Base-by-base conservation (phyloP, 2,888 invertebrate species). In the Leistus spinibarbis region DNA sequence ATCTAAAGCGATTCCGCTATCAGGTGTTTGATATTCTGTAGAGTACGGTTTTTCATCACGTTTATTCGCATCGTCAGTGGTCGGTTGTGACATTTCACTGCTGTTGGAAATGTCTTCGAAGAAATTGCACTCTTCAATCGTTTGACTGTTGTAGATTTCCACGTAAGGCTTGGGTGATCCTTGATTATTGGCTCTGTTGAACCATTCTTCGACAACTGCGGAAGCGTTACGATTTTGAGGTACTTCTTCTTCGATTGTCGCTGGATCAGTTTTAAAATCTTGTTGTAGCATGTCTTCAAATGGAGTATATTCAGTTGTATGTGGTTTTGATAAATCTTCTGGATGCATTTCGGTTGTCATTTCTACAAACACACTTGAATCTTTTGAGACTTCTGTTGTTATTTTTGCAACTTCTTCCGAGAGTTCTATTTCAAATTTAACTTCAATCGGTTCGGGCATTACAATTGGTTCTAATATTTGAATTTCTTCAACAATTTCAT, bases 121-220 rank as follows among this genome's bases (percentile, higher is more conserved):
- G 24, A 75, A 68, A 22, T 74, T 57, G 24, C 75, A 75, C 62
- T 75, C 75, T 63, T 75, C 69, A 19, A 75, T 75, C 16, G 73
- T 73, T 54, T 65, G 64, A 20, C 23, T 53, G 5, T 22, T 23
- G 22, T 57, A 40, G 13, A 69, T 63, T 69, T 75, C 75, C 9
- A 27, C 60, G n/a, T 67, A 57, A 16, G 68, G 62, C 62, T 74
- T 68, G 9, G 62, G 16, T 16, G 54, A 24, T 5, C 17, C n/a
- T 67, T 62, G 56, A n/a, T 65, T 57, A 19, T 74, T 56, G n/a
- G 54, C 40, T 40, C 56, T 62, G 27, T 75, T 69, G 22, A 63
- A 69, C 69, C 68, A 68, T 17, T 69, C 64, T 64, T 75, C 54
- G 40, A 75, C 75, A 54, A 64, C 75, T 69, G 40, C n/a, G n/a